Conservation (phyloP, 2,888 invertebrate genomes). For the Leuctra nigra region DNA sequence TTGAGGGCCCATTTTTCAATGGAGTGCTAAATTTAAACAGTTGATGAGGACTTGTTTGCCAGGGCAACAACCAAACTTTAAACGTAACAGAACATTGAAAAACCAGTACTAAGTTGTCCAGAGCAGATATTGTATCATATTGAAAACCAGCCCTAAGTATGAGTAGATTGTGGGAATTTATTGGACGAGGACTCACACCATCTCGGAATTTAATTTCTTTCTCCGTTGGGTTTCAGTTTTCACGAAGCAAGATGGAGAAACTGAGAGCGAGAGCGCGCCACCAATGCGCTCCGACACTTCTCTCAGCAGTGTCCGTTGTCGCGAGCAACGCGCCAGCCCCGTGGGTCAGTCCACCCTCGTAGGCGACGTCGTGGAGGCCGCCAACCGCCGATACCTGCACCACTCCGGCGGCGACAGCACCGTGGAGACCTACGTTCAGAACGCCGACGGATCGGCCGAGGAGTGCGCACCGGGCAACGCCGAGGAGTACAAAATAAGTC, state of each 20-base stretch:
- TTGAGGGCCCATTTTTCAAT: too few species aligned
- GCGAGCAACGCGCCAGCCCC: slow-evolving; percentile 1
- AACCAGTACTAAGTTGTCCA: too few species aligned
- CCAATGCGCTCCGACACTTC: slow-evolving; percentile 32
- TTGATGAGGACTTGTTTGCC: too few species aligned
- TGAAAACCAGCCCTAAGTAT: too few species aligned
- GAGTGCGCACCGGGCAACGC: slow-evolving; percentile 11
- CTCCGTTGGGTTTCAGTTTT: slow-evolving; percentile 40
- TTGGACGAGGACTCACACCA: too few species aligned
- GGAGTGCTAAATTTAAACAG: too few species aligned
- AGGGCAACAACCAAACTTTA: too few species aligned
- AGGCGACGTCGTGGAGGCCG: not conserved
- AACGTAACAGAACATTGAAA: too few species aligned
- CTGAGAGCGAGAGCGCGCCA: slow-evolving; percentile 54
- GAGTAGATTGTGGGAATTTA: too few species aligned
- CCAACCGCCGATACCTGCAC: slow-evolving; percentile 12
- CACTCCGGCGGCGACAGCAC: slow-evolving; percentile 29
- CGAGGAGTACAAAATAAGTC: slow-evolving; percentile 44
- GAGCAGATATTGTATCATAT: too few species aligned
- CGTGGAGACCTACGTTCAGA: slow-evolving; percentile 37
- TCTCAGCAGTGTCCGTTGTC: not conserved
- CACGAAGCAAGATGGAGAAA: slow-evolving; percentile 58
- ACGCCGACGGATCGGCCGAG: slow-evolving; percentile 28
- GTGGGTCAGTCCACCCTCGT: not conserved
- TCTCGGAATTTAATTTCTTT: too few species aligned